Evolutionary conservation across 2,888 invertebrate species (phyloP).

Genomic region (Masnerella sp.): DNA sequence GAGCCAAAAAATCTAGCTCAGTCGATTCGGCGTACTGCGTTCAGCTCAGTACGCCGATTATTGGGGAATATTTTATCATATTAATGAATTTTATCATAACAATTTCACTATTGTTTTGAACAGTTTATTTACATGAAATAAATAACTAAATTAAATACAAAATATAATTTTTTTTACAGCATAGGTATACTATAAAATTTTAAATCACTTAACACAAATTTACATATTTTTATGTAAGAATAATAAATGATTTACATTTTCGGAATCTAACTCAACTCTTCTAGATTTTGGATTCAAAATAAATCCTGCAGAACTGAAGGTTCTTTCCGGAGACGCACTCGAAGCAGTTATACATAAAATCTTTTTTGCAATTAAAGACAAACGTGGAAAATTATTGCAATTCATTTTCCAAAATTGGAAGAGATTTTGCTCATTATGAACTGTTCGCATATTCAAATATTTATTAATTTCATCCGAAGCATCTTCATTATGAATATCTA

Average conservation of each 20-base stretch:
- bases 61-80: too few species aligned
- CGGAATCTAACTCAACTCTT: neutral
- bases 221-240: constrained; percentile 7
- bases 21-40: too few species aligned
- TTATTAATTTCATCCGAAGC: neutral
- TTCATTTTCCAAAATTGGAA: neutral
- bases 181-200: too few species aligned
- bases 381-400: neutral
- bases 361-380: neutral
- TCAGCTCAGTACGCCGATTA: too few species aligned
- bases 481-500: neutral
- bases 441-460: neutral
- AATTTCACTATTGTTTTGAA: too few species aligned
- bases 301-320: constrained; percentile 6
- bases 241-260: neutral
- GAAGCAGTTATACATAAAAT: constrained; percentile 12
- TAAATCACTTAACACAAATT: too few species aligned
- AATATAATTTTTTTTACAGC: too few species aligned
- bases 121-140: too few species aligned
- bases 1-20: too few species aligned
- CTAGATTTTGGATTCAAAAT: constrained; percentile 2
- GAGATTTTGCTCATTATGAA: neutral
- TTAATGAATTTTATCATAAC: too few species aligned
- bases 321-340: neutral
- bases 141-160: too few species aligned